phyloP scores from a whole-genome alignment of 2,113 vertebrate species.

The Platanista minor region DNA sequence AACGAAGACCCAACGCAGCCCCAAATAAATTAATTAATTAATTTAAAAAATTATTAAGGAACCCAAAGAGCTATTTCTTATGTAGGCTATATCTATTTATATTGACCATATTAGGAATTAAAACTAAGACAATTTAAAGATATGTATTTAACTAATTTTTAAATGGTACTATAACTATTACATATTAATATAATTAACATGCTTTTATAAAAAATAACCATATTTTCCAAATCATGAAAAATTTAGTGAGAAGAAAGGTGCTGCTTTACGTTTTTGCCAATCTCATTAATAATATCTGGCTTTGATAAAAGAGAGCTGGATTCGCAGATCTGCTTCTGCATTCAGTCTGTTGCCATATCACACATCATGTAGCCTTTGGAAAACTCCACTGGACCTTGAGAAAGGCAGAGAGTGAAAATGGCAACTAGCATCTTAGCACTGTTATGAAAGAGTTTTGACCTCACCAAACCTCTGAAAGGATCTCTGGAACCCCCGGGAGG shows the following conservation, averaged over 20 bases:
- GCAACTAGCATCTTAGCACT: neutral
- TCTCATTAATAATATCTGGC: neutral
- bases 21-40: too few species aligned
- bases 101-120: neutral
- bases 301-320: neutral
- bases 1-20: too few species aligned
- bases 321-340: neutral
- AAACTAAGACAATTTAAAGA: neutral
- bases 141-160: neutral
- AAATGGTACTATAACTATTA: neutral
- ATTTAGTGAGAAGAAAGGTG: neutral
- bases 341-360: neutral
- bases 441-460: neutral
- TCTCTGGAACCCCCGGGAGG: neutral
- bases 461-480: neutral
- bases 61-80: neutral
- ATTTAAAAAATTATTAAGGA: neutral
- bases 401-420: neutral
- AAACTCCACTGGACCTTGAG: neutral
- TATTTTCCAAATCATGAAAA: neutral
- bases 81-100: neutral
- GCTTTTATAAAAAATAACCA: neutral
- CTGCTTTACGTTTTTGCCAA: neutral
- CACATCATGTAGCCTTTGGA: accelerated
- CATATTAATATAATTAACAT: neutral